Base-by-base conservation (phyloP, 2,888 invertebrate genomes). In the Ethmia dodecea region DNA sequence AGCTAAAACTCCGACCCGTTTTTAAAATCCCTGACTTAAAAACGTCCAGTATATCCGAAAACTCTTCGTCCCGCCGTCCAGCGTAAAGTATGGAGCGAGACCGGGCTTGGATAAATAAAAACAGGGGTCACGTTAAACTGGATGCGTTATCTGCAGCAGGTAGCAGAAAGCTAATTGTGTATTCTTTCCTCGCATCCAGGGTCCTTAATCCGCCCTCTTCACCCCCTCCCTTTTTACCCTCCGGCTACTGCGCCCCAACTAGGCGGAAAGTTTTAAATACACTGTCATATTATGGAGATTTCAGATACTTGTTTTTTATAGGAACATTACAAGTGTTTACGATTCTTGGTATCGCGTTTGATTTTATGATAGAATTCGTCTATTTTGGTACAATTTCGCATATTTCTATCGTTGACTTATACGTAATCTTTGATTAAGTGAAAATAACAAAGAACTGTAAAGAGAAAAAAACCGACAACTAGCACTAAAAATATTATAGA, bases 151-250 rank as follows among this genome's bases (percentile, higher is more conserved):
- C 72, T 75, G 60, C 70, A 76, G 77, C 84, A 84, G 84, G 84
- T 86, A 84, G 80, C 67, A 65, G 67, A 67, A 63, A 79, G 73
- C 86, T 86, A 86, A 86, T 86, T 86, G 79, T 81, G 86, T 86
- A 86, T 86, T 86, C 86, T 84, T 86, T 84, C 78, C 83, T 80
- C 80, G 84, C 76, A 73, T 69, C 64, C 60, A 64, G 67, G 73
- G 74, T 78, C 79, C 83, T 81, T 84, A 84, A 84, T 84, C 81
- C 80, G 72, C 73, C 75, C 67, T 68, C 63, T 65, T 59, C 49
- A 61, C 61, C 61, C 68, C 65, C 51, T 66, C 66, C 62, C 48
- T 49, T 44, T 49, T 46, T 51, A 55, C 54, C 61, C 63, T 65
- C 58, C 55, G 51, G 47, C 46, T 45, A 56, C 58, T 6, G 58